Conservation (phyloP, 2,888 invertebrate species). For the Lycocerus yunnanus region DNA sequence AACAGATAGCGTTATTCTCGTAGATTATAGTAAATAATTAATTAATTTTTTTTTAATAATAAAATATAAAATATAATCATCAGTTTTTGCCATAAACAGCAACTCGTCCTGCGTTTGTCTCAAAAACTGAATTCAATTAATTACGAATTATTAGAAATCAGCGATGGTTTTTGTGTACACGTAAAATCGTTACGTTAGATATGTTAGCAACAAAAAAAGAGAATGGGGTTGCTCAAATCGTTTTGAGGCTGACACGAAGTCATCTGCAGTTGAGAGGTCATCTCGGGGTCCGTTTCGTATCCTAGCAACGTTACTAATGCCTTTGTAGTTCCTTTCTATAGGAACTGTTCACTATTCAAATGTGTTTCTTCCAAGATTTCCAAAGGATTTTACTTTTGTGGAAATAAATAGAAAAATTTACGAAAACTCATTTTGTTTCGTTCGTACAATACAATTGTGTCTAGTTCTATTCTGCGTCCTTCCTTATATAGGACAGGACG, state of each 20-base stretch:
- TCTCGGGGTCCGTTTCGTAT: slow-evolving; percentile 44
- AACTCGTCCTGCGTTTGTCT: not conserved
- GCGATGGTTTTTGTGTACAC: not conserved
- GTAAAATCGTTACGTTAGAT: not conserved
- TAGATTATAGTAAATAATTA: not conserved
- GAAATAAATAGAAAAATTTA: not conserved
- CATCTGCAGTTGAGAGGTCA: slow-evolving; percentile 56
- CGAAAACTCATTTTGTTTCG: not conserved
- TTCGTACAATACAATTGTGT: not conserved
- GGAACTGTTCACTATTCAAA: slow-evolving; percentile 24
- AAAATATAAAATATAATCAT: not conserved
- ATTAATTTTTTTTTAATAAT: not conserved
- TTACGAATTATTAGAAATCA: not conserved
- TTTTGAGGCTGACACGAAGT: slow-evolving; percentile 40
- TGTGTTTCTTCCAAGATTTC: slow-evolving; percentile 13
- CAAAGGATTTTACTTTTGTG: not conserved
- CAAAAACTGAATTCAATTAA: not conserved
- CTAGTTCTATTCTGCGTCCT: not conserved
- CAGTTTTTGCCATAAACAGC: not conserved
- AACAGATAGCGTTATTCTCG: not conserved
- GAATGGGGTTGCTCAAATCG: slow-evolving; percentile 20
- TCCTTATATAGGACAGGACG: not conserved
- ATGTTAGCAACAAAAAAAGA: slow-evolving; percentile 7
- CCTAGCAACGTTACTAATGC: slow-evolving; percentile 30
- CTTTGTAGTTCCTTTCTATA: slow-evolving; percentile 12